Evolutionary conservation across 2,113 vertebrate species (phyloP), one percentile per base, ranked within the genome.

Genomic region (Myotis davidii): DNA sequence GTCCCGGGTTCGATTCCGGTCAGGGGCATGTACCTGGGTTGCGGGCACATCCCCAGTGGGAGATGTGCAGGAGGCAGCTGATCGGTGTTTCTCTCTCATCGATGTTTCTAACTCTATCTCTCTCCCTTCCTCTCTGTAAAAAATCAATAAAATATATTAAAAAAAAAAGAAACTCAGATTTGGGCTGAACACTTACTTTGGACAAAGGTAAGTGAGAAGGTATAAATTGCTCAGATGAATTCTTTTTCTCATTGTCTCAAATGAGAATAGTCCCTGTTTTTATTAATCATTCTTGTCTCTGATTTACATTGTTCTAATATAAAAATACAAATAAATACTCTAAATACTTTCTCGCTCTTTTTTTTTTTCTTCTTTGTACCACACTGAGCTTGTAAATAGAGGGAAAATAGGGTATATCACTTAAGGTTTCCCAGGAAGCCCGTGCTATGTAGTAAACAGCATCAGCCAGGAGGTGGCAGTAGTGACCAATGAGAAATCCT

Each of bases 381-480:
- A 7, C 65, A 25, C 12, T 39, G 45, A 93, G 27, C 23, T 89
- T 64, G 8, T 20, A 37, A 37, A 54, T 50, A 29, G 12, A 5
- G 9, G 7, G 6, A 10, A 1, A 20, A 34, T 25, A 12, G 32
- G 3, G 2, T 10, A 6, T 27, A 2, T 9, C 37, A 34, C 21
- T 2, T 27, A 14, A 14, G 64, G 78, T 96, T 74, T 11, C n/a
- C 67, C 4, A 2, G 20, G 1, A 73, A 42, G 56, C 20, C 88
- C 27, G 13, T 18, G 14, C 3, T 16, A 2, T 91, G 96, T 45
- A 78, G 23, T 94, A 92, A 42, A 10, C 4, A 13, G 39, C 2
- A 4, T 32, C 3, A 0, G 32, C 98, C 98, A 96, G 97, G 11
- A 98, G 98, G 78, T 98, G 98, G 98, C 98, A 96, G 95, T 97